Conservation (phyloP, 2,888 invertebrate species). For the Mythimna lalbum region DNA sequence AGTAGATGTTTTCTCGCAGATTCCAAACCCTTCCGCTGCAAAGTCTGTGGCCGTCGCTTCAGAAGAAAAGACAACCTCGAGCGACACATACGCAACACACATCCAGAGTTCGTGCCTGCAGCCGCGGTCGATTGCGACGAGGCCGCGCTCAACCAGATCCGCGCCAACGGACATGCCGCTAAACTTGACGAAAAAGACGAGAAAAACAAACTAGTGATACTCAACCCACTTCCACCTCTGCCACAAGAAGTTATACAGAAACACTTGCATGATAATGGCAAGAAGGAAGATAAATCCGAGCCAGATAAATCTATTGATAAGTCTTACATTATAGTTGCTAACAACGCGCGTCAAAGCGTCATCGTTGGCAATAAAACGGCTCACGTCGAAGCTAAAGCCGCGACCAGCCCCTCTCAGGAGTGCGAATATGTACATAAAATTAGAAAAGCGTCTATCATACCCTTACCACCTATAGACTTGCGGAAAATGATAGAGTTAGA, state of each 20-base stretch:
- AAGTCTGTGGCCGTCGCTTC: slow-evolving; percentile 93
- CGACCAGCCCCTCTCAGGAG: slow-evolving; percentile 70
- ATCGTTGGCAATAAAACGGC: slow-evolving; percentile 80
- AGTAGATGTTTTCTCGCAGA: slow-evolving; percentile 79
- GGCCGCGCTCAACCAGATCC: slow-evolving; percentile 73
- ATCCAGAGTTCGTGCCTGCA: slow-evolving; percentile 88
- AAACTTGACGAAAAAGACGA: slow-evolving; percentile 65
- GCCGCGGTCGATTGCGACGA: slow-evolving; percentile 81
- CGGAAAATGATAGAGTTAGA: slow-evolving; percentile 81
- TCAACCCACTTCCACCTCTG: slow-evolving; percentile 83
- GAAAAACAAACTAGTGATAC: slow-evolving; percentile 77
- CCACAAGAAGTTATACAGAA: slow-evolving; percentile 80
- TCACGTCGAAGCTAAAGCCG: slow-evolving; percentile 66
- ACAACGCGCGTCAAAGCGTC: slow-evolving; percentile 86
- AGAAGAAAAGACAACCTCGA: slow-evolving; percentile 94
- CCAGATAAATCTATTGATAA: slow-evolving; percentile 67
- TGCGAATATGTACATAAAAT: slow-evolving; percentile 87
- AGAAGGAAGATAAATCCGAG: slow-evolving; percentile 34
- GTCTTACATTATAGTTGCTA: slow-evolving; percentile 85
- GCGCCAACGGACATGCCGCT: slow-evolving; percentile 49
- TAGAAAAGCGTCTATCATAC: slow-evolving; percentile 79
- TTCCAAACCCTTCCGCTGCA: slow-evolving; percentile 93
- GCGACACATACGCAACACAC: slow-evolving; percentile 94
- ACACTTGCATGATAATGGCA: slow-evolving; percentile 72
- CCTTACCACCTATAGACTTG: slow-evolving; percentile 84